A percentile compares a stretch with the other conserved stretches of the same genome.
Conservation (phyloP, 2,888 invertebrate genomes). For the Dynastes hyllus region DNA sequence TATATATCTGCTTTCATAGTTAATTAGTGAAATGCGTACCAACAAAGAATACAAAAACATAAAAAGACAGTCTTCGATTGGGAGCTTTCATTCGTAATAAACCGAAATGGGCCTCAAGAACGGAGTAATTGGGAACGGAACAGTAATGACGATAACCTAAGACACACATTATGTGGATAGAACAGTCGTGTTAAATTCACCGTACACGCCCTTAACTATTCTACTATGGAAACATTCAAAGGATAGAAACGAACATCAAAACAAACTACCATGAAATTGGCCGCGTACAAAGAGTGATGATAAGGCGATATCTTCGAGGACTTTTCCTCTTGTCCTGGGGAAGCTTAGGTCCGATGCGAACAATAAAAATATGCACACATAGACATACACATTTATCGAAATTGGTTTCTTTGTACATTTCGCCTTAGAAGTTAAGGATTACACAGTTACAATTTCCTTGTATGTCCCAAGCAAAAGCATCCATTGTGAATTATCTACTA, state of each 20-base stretch:
- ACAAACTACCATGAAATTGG: conserved; percentile 52
- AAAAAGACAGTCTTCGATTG: conserved; percentile 3
- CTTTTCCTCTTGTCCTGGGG: conserved; percentile 27
- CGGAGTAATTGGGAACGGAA: conserved; percentile 46
- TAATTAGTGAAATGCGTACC: neutral
- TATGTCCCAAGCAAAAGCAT: neutral
- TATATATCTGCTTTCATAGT: neutral
- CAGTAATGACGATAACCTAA: conserved; percentile 50
- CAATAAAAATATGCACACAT: conserved; percentile 34
- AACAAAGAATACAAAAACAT: neutral
- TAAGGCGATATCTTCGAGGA: conserved; percentile 44
- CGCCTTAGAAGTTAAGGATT: neutral
- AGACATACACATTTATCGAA: conserved; percentile 20
- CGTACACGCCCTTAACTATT: conserved; percentile 39
- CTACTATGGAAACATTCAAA: conserved; percentile 49
- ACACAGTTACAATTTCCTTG: neutral
- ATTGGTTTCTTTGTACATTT: conserved; percentile 28
- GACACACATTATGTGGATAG: conserved; percentile 43
- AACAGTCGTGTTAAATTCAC: conserved; percentile 53
- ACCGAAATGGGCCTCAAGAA: conserved; percentile 9
- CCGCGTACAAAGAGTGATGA: conserved; percentile 47
- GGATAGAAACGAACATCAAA: conserved; percentile 46
- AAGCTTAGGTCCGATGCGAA: conserved; percentile 9
- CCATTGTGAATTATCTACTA: neutral
- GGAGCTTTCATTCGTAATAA: conserved; percentile 31